Base-by-base conservation (phyloP, 2,888 invertebrate genomes). In the Strigamia maritima region DNA sequence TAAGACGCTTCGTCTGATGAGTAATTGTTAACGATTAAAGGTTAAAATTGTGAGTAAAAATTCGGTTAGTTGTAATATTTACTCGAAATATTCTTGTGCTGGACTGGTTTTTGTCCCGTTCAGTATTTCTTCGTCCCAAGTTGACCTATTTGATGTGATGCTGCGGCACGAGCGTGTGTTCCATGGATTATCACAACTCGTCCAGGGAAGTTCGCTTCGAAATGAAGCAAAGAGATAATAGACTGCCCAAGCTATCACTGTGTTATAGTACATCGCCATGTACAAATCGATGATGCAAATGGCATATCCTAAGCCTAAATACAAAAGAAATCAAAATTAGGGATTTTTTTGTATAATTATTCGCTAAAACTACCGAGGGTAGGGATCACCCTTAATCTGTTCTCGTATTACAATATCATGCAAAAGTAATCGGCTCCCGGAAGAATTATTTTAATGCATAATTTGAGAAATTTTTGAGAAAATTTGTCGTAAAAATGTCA, bases 271-370 rank as follows among this genome's bases (percentile, higher is more conserved):
- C 93, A 97, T 97, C 83, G 94, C 94, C 91, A 89, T 87, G 89
- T 97, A 97, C 85, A 97, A 90, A 87, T 97, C 96, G 84, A 97
- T 94, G 86, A 97, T 90, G 86, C 97, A 97, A 85, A 97, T 97
- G 12, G 97, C 95, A 88, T 97, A 97, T 79, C 97, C 97, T 78
- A 97, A 93, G 82, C 97, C 97, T 96, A 87, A 16, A 86, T 1
- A 10, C 16, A 35, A 19, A 77, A 14, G 16, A 28, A 28, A 75
- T 70, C 14, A 70, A 26, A 2, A 28, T 35, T 35, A 44, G 12
- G 4, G 12, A 44, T n/a, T n/a, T n/a, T n/a, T n/a, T n/a, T n/a
- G n/a, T n/a, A n/a, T n/a, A n/a, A n/a, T n/a, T n/a, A n/a, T n/a
- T n/a, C n/a, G n/a, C 16, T 14, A 44, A 44, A 44, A 44, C 14